Evolutionary conservation across 2,797 vertebrate species (phyloP).

Genomic region (Halcyon badia): DNA sequence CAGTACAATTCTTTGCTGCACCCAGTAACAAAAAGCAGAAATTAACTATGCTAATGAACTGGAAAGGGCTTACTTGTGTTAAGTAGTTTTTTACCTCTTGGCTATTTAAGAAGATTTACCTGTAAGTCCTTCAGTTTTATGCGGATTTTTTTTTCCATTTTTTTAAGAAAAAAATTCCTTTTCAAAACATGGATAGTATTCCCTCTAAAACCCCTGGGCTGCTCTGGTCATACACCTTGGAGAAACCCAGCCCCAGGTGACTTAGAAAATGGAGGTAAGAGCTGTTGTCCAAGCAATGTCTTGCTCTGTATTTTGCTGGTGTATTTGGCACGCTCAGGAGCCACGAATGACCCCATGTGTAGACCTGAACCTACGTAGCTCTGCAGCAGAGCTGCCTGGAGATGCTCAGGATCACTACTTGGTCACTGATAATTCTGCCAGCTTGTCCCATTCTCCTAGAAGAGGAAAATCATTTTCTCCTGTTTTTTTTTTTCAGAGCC

Average conservation of each 20-base stretch:
- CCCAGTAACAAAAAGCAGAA: not conserved
- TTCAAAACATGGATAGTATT: not conserved
- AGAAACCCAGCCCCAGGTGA: not conserved
- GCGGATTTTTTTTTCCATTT: not conserved
- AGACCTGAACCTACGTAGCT: not conserved
- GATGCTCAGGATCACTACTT: not conserved
- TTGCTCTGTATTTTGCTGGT: not conserved
- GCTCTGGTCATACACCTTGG: not conserved
- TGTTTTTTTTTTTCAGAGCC: not conserved
- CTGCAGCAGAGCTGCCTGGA: not conserved
- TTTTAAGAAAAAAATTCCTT: not conserved
- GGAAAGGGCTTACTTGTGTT: not conserved
- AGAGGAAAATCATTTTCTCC: not conserved
- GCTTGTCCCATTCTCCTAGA: not conserved
- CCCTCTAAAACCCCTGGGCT: not conserved
- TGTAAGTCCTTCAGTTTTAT: not conserved
- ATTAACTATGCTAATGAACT: not conserved
- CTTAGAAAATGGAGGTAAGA: not conserved
- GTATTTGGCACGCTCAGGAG: not conserved
- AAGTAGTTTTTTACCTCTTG: not conserved
- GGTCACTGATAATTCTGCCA: not conserved
- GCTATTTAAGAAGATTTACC: not conserved
- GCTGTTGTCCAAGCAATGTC: not conserved
- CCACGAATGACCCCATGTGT: fast-evolving
- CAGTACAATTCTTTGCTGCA: not conserved